phyloP scores from a whole-genome alignment of 2,888 invertebrate genomes.

The Amblyjoppa proteus region DNA sequence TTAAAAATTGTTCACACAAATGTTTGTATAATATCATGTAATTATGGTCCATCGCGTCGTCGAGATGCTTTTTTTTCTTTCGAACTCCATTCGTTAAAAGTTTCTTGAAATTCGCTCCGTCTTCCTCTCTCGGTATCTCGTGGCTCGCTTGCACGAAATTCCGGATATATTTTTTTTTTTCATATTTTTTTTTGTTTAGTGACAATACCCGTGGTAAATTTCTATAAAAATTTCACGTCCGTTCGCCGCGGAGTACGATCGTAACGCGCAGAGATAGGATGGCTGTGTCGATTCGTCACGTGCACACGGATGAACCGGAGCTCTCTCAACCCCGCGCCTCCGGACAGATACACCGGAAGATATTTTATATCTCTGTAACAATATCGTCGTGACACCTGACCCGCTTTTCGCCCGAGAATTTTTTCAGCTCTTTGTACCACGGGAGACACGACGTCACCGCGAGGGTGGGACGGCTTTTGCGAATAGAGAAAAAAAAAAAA shows the following conservation, averaged over 20 bases:
- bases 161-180: neutral
- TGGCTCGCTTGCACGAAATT: neutral
- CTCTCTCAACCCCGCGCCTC: neutral
- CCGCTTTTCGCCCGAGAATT: conserved; percentile 11
- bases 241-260: neutral
- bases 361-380: conserved; percentile 46
- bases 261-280: conserved; percentile 1
- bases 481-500: neutral
- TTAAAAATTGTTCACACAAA: neutral
- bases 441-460: conserved; percentile 3
- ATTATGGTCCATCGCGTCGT: conserved; percentile 31
- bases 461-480: neutral
- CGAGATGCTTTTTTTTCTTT: neutral
- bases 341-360: conserved; percentile 1
- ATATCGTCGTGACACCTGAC: conserved; percentile 38
- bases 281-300: neutral
- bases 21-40: neutral
- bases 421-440: conserved; percentile 23
- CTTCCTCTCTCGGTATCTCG: neutral
- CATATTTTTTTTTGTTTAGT: neutral
- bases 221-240: neutral
- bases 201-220: neutral
- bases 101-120: conserved; percentile 34
- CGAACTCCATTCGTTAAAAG: conserved; percentile 19
- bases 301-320: neutral